Evolutionary conservation across 2,888 invertebrate species (phyloP).

Genomic region (Mycalesis mineus): DNA sequence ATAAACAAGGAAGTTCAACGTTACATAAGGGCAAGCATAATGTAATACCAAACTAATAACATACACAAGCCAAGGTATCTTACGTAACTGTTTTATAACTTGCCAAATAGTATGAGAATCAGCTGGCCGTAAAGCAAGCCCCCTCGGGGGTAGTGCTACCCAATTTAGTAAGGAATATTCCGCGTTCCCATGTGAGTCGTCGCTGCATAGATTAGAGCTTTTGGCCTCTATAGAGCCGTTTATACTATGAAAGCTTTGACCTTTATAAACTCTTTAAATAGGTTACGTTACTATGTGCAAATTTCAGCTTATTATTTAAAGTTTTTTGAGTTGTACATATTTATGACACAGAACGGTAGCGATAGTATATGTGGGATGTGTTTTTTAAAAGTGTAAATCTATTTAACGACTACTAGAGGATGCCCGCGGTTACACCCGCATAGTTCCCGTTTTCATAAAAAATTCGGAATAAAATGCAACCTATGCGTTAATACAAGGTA

Average conservation of each 20-base stretch:
- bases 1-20: too few relatives aligned
- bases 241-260: slow-evolving; percentile 12
- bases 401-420: too few relatives aligned
- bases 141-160: slow-evolving; percentile 23
- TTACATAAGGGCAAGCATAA: neutral
- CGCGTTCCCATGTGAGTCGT: slow-evolving; percentile 25
- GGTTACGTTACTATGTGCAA: neutral
- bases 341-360: too few relatives aligned
- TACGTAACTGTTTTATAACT: slow-evolving; percentile 15
- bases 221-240: slow-evolving; percentile 8
- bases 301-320: neutral
- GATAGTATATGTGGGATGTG: too few relatives aligned
- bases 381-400: too few relatives aligned
- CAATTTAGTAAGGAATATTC: slow-evolving; percentile 33
- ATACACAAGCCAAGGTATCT: neutral
- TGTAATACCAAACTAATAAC: neutral
- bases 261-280: slow-evolving; percentile 9
- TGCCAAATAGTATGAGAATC: slow-evolving; percentile 19
- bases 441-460: too few relatives aligned
- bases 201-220: slow-evolving; percentile 29
- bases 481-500: too few relatives aligned
- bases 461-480: too few relatives aligned
- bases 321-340: too few relatives aligned
- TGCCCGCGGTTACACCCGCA: too few relatives aligned
- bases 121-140: slow-evolving; percentile 18